A percentile compares a stretch with the other conserved stretches of the same genome.
Evolutionary conservation across 2,113 vertebrate species (phyloP).

Genomic region (Cyanistes caeruleus): DNA sequence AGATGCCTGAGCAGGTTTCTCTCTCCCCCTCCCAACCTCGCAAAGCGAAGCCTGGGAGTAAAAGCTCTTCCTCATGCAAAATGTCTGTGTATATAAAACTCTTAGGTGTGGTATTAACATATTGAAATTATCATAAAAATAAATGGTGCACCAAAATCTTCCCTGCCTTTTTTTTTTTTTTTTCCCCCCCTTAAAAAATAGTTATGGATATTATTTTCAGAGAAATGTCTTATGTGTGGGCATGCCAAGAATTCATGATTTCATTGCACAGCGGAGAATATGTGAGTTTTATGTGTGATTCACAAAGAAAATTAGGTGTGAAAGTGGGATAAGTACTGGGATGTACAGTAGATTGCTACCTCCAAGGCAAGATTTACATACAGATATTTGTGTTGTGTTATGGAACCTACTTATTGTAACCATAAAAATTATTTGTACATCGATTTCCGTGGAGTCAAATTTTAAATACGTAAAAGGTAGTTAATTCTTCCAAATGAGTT

Average conservation of each 20-base stretch:
- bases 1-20: slow-evolving; percentile 11
- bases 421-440: slow-evolving; percentile 67
- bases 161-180: neutral
- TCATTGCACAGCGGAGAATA: slow-evolving; percentile 69
- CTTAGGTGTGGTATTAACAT: slow-evolving; percentile 65
- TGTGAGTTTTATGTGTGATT: slow-evolving; percentile 70
- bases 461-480: slow-evolving; percentile 58
- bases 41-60: neutral
- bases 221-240: slow-evolving; percentile 53
- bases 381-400: slow-evolving; percentile 65
- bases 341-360: slow-evolving; percentile 56
- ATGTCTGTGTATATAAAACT: slow-evolving; percentile 51
- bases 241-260: slow-evolving; percentile 69
- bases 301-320: slow-evolving; percentile 72
- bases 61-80: slow-evolving; percentile 64
- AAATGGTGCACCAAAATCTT: slow-evolving; percentile 71
- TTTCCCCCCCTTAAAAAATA: neutral
- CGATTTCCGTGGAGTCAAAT: slow-evolving; percentile 54
- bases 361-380: slow-evolving; percentile 69
- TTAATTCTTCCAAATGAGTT: slow-evolving; percentile 64
- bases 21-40: neutral
- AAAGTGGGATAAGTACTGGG: slow-evolving; percentile 65
- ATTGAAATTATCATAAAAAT: slow-evolving; percentile 73
- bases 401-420: slow-evolving; percentile 50
- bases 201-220: slow-evolving; percentile 67